These are phyloP conservation scores for Carpatolechia fugitivella DNA, from an alignment of 2,888 invertebrate genomes.

Conservation along the genomic window DNA sequence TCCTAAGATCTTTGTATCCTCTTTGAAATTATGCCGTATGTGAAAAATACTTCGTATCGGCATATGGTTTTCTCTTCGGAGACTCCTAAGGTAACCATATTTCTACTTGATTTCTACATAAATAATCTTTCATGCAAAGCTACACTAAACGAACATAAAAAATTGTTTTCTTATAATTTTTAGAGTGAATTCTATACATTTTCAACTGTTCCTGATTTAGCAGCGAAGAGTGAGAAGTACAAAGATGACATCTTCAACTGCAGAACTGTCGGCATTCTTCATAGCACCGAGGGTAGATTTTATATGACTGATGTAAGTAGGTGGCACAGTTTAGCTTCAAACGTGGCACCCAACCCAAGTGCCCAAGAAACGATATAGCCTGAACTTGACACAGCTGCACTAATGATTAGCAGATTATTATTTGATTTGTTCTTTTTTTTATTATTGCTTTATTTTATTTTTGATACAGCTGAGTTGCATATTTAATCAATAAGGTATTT, in stretches of 20 bases:
- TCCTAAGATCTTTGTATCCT: too few species aligned
- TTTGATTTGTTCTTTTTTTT: too few species aligned
- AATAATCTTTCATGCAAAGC: too few species aligned
- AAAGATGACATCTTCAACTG: slow-evolving; percentile 40
- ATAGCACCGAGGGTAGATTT: slow-evolving; percentile 51
- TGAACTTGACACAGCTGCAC: too few species aligned
- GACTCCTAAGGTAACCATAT: slow-evolving; percentile 38
- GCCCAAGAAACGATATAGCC: too few species aligned
- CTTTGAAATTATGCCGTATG: slow-evolving; percentile 34
- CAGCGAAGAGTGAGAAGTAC: slow-evolving; percentile 30
- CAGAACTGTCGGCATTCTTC: slow-evolving; percentile 55
- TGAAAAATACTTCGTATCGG: slow-evolving; percentile 36
- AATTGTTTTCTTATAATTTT: slow-evolving; percentile 2
- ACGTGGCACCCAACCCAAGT: too few species aligned
- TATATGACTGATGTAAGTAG: slow-evolving; percentile 52
- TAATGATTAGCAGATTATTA: too few species aligned
- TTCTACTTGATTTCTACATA: not conserved
- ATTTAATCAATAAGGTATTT: too few species aligned
- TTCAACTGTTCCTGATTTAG: slow-evolving; percentile 37
- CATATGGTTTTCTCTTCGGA: slow-evolving; percentile 42
- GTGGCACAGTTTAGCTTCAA: too few species aligned
- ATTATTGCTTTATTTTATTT: too few species aligned
- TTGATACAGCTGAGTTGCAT: too few species aligned
- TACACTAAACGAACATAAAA: not conserved
- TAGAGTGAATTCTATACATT: slow-evolving; percentile 54